Base-by-base conservation (phyloP, 2,888 invertebrate genomes). In the Coronaproctus castanopsis region DNA sequence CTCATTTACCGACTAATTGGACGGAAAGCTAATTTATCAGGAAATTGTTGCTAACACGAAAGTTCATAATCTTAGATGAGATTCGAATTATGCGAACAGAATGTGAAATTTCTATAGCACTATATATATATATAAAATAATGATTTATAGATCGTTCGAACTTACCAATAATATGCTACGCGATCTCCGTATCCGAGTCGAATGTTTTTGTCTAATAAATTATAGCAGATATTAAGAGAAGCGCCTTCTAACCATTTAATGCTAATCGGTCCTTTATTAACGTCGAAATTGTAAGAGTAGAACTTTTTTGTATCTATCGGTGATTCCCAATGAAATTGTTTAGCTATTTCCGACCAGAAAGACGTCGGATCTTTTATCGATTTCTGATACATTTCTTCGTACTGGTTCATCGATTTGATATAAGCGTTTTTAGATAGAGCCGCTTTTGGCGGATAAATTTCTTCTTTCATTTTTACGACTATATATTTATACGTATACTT, bases 161-260 rank as follows among this genome's bases (percentile, higher is more conserved):
- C 86, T 83, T 75, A 95, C 96, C 96, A 97, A 72, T 89, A 91
- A 74, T 83, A 96, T 21, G 95, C 95, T 64, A 93, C 79, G 71
- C 85, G 88, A 67, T 93, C 88, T 24, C 91, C 95, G 63, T 84
- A 75, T 19, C 93, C 93, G 66, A 83, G 85, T 68, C 86, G 80
- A 58, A 98, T 82, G 72, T 92, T 88, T 64, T 88, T 80, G 74
- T 98, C 97, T 66, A 98, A 75, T 57, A 90, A 78, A 75, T 98
- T 98, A 74, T 92, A 98, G 71, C 89, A 90, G 64, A 97, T 82
- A 72, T 98, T 98, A 51, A 96, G 97, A 49, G 85, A 82, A 2
- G 89, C 89, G 10, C 92, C 96, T 68, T 89, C 86, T 83, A 98
- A 82, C 88, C 93, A 98, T 73, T 88, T 90, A 54, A 91, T 84